Base-by-base conservation (phyloP, 2,888 invertebrate genomes). In the Apamea epomidion region DNA sequence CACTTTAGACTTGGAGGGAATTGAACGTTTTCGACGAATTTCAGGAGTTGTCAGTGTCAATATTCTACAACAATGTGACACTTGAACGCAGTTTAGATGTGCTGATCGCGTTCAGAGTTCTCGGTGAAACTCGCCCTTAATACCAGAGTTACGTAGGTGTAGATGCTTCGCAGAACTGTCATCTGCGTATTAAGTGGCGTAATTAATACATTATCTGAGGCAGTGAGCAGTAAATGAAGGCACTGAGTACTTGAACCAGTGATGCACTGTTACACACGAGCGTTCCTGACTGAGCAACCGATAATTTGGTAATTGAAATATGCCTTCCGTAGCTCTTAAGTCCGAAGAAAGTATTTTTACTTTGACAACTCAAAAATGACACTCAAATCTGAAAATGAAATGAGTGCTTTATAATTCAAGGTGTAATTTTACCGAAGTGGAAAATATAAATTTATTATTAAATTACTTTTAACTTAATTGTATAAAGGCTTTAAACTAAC, bases 181-280 rank as follows among this genome's bases (percentile, higher is more conserved):
- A 87, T 62, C 79, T 67, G 62, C 72, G 60, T 70, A 73, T 86
- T 76, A 76, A 77, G 45, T 76, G 29, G 64, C 5, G 58, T 54
- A 73, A 86, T 77, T 83, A 67, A 71, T 77, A 71, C 70, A 79
- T 73, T 80, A 79, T 29, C 37, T 54, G 54, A 45, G 37, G 62
- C 45, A 87, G 54, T 84, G 58, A 51, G 75, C 73, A 65, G 74
- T 58, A 62, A 74, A 70, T 65, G 32, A 70, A 84, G 21, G 51
- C 51, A 69, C 18, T 32, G 25, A 29, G 58, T 45, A 76, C 37
- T 65, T 45, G 65, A 72, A 29, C 21, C 14, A 18, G 78, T 54
- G 37, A 72, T 48, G 72, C 87, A 48, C 64, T 80, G 69, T 8
- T 76, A 73, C 80, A 62, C 70, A 78, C 48, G 14, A 32, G 54